phyloP scores from a whole-genome alignment of 2,888 invertebrate species.

The Myopa tessellatipennis region DNA sequence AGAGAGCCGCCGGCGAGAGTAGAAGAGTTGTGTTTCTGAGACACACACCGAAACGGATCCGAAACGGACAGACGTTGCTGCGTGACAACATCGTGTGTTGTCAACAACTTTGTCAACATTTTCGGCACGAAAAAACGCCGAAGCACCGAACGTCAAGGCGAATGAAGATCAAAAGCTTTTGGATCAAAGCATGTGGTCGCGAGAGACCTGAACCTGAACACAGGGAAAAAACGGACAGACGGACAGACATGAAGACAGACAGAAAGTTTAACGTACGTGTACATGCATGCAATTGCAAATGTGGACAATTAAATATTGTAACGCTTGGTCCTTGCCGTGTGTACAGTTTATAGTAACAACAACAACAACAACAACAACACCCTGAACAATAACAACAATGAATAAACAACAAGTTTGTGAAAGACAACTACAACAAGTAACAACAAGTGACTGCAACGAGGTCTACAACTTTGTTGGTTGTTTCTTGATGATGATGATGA shows the following conservation, averaged over 20 bases:
- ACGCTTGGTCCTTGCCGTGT: constrained; percentile 16
- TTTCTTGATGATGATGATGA: background rate
- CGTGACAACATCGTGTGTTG: constrained; percentile 33
- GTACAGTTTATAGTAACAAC: constrained; percentile 13
- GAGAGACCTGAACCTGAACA: background rate
- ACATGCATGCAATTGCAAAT: constrained; percentile 30
- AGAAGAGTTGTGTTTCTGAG: background rate
- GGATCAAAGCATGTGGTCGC: constrained; percentile 30
- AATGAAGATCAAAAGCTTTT: constrained; percentile 34
- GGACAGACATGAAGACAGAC: constrained; percentile 11
- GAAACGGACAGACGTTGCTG: background rate
- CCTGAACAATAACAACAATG: too few species aligned
- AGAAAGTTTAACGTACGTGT: constrained; percentile 6
- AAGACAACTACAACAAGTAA: background rate
- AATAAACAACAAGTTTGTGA: constrained; percentile 10
- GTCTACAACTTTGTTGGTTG: too few species aligned
- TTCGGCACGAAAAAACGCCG: constrained; percentile 17
- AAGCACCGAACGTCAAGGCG: constrained; percentile 13
- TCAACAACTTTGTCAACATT: constrained; percentile 39
- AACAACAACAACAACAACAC: constrained; percentile 2
- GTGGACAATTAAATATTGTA: constrained; percentile 38
- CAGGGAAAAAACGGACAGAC: background rate
- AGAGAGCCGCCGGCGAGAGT: background rate
- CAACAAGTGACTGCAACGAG: constrained; percentile 11
- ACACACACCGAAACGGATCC: background rate